Evolutionary conservation across 35 echinoderm and acorn worm species (phyloP).

Genomic region (Eucidaris tribuloides): DNA sequence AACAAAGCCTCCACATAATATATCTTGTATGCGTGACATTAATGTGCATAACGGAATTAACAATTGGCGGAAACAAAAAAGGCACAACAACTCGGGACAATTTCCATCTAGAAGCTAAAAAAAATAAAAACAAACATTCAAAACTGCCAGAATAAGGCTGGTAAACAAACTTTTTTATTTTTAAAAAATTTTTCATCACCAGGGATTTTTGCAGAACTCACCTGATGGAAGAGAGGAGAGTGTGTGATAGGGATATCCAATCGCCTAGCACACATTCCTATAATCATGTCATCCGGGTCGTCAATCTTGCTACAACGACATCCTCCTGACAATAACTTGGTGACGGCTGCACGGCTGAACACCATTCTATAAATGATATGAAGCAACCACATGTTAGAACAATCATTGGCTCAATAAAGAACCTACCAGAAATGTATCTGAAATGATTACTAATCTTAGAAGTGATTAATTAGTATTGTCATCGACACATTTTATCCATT

Average conservation of each 20-base stretch:
- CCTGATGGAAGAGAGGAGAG: conserved; percentile 94
- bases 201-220: conserved; percentile 14
- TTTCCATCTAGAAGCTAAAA: no score
- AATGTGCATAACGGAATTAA: no score
- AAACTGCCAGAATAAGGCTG: not conserved
- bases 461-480: no score
- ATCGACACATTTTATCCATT: no score
- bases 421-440: not conserved
- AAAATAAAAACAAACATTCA: no score
- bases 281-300: conserved; percentile 98
- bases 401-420: not conserved
- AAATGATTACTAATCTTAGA: no score
- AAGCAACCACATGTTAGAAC: not conserved
- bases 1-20: no score
- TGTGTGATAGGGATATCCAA: conserved; percentile 61
- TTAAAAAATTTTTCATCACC: not conserved
- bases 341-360: conserved; percentile 69
- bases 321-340: conserved; percentile 39
- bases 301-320: conserved; percentile 73
- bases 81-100: no score
- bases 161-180: not conserved
- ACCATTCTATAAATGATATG: conserved; percentile 79
- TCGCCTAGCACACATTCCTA: conserved; percentile 85
- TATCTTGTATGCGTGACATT: no score
- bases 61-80: no score